Conservation (phyloP, 2,113 vertebrate genomes). For the Leucosticte australis region DNA sequence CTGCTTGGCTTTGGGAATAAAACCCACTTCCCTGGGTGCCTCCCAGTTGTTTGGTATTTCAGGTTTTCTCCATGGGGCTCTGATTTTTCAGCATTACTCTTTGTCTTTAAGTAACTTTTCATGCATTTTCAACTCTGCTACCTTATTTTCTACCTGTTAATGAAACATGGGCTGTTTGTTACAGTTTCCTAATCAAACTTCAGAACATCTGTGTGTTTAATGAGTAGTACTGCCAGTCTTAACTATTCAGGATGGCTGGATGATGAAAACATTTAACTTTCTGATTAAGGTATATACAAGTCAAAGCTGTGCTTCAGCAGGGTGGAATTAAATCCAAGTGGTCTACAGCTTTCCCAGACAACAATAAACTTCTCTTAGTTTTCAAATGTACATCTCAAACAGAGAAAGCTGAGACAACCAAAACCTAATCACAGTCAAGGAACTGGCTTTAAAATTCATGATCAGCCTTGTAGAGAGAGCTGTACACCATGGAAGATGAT, state of each 20-base stretch:
- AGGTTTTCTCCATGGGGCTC: neutral
- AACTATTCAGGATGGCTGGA: slow-evolving; percentile 34
- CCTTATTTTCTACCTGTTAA: slow-evolving; percentile 52
- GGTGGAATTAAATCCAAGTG: slow-evolving; percentile 29
- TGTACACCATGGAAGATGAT: neutral
- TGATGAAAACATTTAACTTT: slow-evolving; percentile 70
- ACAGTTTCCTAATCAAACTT: slow-evolving; percentile 35
- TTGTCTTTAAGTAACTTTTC: slow-evolving; percentile 33
- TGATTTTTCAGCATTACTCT: neutral
- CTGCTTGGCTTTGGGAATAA: neutral
- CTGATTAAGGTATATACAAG: neutral
- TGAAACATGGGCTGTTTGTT: slow-evolving; percentile 2
- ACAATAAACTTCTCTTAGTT: slow-evolving; percentile 11
- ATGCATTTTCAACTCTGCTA: neutral
- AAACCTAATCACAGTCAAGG: neutral
- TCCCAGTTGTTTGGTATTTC: neutral
- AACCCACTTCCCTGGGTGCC: neutral
- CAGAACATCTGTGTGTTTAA: slow-evolving; percentile 68
- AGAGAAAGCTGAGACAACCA: neutral
- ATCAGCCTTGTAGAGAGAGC: neutral
- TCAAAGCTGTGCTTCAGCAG: slow-evolving; percentile 56
- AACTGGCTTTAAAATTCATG: neutral
- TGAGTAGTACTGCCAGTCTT: slow-evolving; percentile 25
- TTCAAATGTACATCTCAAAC: neutral
- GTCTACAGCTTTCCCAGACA: slow-evolving; percentile 36